Percentiles rank a stretch among this genome's conserved stretches.
Evolutionary conservation across 2,113 vertebrate species (phyloP).

Genomic region (Alosa alosa): DNA sequence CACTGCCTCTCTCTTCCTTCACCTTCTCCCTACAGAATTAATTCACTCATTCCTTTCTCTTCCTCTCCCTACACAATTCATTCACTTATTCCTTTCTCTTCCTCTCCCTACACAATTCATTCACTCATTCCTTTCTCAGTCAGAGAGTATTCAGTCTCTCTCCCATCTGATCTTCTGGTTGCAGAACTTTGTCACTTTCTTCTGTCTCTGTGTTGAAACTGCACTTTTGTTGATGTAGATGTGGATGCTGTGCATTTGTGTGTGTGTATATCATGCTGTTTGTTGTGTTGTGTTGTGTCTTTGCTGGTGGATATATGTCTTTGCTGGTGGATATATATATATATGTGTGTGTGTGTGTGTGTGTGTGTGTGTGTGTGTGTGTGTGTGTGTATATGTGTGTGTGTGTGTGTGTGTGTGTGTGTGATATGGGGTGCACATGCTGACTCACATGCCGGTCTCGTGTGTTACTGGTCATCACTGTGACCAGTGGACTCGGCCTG

Average conservation of each 20-base stretch:
- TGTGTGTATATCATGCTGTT: neutral
- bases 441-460: neutral
- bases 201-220: neutral
- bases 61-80: neutral
- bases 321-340: neutral
- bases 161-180: neutral
- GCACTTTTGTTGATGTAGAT: neutral
- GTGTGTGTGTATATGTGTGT: no score
- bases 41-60: no score
- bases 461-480: neutral
- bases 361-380: no score
- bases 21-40: neutral
- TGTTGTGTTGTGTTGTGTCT: neutral
- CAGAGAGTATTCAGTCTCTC: neutral
- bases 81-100: neutral
- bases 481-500: neutral
- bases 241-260: neutral
- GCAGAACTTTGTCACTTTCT: neutral
- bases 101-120: neutral
- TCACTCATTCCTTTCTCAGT: neutral
- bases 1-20: neutral
- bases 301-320: constrained; percentile 4
- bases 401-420: constrained; percentile 15
- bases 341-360: no score
- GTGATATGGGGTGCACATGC: neutral